A percentile compares a stretch with the other conserved stretches of the same genome.
These are phyloP conservation scores for Nezara viridula DNA, from an alignment of 2,888 invertebrate species.

Conservation along the genomic window DNA sequence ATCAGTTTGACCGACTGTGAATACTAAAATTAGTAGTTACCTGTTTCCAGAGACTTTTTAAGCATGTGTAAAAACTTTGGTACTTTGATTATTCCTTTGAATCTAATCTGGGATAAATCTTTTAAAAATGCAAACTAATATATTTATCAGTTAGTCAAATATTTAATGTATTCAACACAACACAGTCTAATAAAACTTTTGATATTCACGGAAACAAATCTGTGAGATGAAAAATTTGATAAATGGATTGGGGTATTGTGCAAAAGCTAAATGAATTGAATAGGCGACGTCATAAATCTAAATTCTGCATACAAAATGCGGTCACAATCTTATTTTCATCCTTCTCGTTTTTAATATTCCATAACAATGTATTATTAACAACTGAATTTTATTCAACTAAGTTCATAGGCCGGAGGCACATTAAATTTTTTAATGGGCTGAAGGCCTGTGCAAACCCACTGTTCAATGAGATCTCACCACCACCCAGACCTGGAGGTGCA, in stretches of 20 bases:
- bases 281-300: background rate
- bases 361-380: background rate
- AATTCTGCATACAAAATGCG: background rate
- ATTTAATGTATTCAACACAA: too few species aligned
- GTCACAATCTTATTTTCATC: background rate
- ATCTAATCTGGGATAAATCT: too few species aligned
- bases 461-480: too few species aligned
- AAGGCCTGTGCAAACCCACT: too few species aligned
- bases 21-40: background rate
- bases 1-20: background rate
- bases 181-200: background rate
- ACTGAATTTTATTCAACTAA: too few species aligned
- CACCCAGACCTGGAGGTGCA: too few species aligned
- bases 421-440: too few species aligned
- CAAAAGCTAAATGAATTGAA: background rate
- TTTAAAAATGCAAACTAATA: too few species aligned
- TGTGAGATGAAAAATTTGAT: background rate
- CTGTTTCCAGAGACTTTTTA: background rate
- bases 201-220: background rate
- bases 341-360: background rate
- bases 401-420: too few species aligned
- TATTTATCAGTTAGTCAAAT: background rate
- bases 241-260: background rate
- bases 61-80: too few species aligned
- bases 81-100: too few species aligned